Evolutionary conservation across 2,888 invertebrate species (phyloP).

Genomic region (Vannuccia rotundouncinata): DNA sequence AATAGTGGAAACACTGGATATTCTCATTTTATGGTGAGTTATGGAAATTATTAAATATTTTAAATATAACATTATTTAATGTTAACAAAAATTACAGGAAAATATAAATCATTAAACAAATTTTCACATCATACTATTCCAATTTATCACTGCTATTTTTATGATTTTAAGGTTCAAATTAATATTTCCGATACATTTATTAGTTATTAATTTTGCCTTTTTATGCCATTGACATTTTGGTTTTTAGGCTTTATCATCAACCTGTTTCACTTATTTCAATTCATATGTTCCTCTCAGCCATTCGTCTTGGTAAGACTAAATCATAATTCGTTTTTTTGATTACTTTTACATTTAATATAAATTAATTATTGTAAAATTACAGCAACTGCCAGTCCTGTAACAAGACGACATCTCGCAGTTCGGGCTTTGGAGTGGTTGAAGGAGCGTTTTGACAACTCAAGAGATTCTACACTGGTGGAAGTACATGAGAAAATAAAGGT

Average conservation of each 20-base stretch:
- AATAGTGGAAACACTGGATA: slow-evolving; percentile 31
- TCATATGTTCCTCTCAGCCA: slow-evolving; percentile 17
- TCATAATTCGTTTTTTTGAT: background rate
- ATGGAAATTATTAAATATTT: background rate
- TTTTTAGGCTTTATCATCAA: slow-evolving; percentile 25
- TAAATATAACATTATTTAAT: background rate
- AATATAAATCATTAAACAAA: background rate
- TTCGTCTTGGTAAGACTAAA: slow-evolving; percentile 18
- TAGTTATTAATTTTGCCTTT: background rate
- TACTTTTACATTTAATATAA: background rate
- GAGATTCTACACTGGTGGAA: background rate
- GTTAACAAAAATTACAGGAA: background rate
- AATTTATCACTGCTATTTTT: background rate
- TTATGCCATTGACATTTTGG: background rate
- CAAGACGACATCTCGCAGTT: slow-evolving; percentile 33
- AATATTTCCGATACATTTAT: background rate
- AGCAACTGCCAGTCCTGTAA: slow-evolving; percentile 36
- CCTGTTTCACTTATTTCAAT: background rate
- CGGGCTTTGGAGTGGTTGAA: slow-evolving; percentile 38
- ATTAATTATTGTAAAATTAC: too few relatives aligned
- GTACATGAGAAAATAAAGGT: background rate
- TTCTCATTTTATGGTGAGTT: slow-evolving; percentile 34
- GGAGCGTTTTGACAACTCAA: slow-evolving; percentile 27
- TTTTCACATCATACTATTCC: background rate
- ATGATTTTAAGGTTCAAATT: background rate